Percentiles rank a stretch among this genome's conserved stretches.
phyloP scores from a whole-genome alignment of 53 echinoderm and acorn worm genomes.

The Crossaster papposus region DNA sequence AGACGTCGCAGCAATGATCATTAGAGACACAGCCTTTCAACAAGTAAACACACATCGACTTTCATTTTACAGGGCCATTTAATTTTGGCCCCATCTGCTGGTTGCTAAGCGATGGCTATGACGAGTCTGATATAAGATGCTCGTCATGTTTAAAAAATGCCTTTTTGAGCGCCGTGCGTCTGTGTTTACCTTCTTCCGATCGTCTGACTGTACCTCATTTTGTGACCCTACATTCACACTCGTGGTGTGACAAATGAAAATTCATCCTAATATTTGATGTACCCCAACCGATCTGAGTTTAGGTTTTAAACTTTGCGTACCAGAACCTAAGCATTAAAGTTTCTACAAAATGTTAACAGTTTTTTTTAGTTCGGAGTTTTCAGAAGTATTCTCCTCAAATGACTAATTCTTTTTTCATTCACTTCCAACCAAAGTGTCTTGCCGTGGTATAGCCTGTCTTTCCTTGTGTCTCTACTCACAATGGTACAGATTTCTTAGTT shows the following conservation, averaged over 20 bases:
- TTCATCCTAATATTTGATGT: too few relatives aligned
- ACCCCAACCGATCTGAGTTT: neutral
- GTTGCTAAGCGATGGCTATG: constrained; percentile 30
- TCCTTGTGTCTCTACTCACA: neutral
- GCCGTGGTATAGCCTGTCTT: neutral
- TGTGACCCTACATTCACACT: neutral
- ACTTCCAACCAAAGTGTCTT: neutral
- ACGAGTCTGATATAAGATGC: constrained; percentile 3
- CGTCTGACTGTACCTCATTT: neutral
- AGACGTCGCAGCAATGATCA: neutral
- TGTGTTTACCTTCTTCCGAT: neutral
- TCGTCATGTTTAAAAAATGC: constrained; percentile 10
- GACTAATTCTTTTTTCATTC: neutral
- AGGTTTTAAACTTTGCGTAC: too few relatives aligned
- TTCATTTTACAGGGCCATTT: neutral
- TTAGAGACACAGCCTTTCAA: constrained; percentile 1
- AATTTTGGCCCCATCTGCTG: neutral
- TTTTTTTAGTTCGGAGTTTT: neutral
- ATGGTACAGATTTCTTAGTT: neutral
- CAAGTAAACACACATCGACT: constrained; percentile 11
- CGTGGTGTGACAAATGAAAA: neutral
- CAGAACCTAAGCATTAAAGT: neutral
- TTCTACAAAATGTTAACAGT: neutral
- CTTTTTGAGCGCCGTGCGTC: neutral
- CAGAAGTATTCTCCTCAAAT: neutral